Base-by-base conservation (phyloP, 2,797 vertebrate species). In the Sphenodon punctatus region DNA sequence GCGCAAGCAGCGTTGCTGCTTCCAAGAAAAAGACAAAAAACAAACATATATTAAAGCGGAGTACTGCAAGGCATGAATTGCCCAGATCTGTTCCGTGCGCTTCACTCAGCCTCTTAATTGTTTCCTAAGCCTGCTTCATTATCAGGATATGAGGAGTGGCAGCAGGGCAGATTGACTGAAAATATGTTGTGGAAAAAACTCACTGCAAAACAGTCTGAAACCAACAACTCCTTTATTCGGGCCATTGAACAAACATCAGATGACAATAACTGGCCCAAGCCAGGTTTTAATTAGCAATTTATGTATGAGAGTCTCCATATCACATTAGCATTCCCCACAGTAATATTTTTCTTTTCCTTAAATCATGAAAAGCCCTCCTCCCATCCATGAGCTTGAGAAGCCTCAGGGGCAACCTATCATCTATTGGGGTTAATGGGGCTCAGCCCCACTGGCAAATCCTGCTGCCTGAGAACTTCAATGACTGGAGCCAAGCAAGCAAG, bases 1-100 rank as follows among this genome's bases (percentile, higher is more conserved):
- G 27, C 9, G 22, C n/a, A n/a, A n/a, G n/a, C n/a, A n/a, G n/a
- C 12, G 19, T 39, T 0, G 0, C 48, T 87, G 82, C 15, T 36
- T 69, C n/a, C 45, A 68, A 56, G 25, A 77, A 30, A 36, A 67
- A 58, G n/a, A n/a, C n/a, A 75, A 4, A 48, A 30, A 45, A 14
- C 1, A 11, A 4, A 22, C 3, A 67, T 64, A 30, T 56, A 3
- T 51, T 25, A 70, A 25, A 73, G 20, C 19, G 42, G 17, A 41
- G 10, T 32, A 22, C 19, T 58, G 32, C 55, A 63, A 65, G 63
- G 69, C 7, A 27, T 49, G 9, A 70, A 80, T 58, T 23, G 23
- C 17, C 22, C 58, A 69, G 60, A 69, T 2, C 15, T 46, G 10
- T n/a, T 66, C 20, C 5, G 68, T 8, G 39, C 9, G 25, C 41